These are phyloP conservation scores for Drosophila pseudotakahashii DNA, from an alignment of 2,888 invertebrate genomes.

Conservation along the genomic window DNA sequence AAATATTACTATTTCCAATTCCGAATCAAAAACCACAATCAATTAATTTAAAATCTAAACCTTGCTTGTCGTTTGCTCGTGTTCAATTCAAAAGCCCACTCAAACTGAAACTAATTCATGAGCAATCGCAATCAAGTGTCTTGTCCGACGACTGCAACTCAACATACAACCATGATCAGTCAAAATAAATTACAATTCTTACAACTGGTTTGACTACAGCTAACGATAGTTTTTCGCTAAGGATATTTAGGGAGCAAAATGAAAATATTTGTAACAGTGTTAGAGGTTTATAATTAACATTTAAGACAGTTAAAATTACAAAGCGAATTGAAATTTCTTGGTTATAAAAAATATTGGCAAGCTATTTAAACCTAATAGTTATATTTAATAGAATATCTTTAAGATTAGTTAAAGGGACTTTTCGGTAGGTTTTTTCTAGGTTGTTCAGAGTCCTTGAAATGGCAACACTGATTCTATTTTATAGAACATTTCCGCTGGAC, in stretches of 20 bases:
- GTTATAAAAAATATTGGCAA: background rate
- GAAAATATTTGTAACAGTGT: background rate
- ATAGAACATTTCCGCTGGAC: conserved; percentile 22
- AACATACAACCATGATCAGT: conserved; percentile 30
- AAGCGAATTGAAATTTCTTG: background rate
- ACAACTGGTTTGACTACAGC: conserved; percentile 30
- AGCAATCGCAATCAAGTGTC: conserved; percentile 43
- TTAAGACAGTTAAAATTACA: background rate
- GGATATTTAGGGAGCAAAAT: conserved; percentile 2
- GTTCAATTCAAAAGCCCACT: conserved; percentile 20
- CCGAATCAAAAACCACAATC: conserved; percentile 15
- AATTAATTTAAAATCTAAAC: conserved; percentile 25
- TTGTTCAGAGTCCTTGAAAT: background rate
- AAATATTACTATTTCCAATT: background rate
- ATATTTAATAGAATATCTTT: background rate
- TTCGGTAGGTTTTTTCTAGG: background rate
- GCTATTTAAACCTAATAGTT: background rate
- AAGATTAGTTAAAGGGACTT: background rate
- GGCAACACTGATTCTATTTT: background rate
- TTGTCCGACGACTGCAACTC: conserved; percentile 34
- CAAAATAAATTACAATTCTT: conserved; percentile 23
- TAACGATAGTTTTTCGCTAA: conserved; percentile 15
- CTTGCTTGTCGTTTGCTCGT: conserved; percentile 16
- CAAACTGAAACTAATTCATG: conserved; percentile 31
- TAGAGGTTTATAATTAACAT: no score